phyloP scores from a whole-genome alignment of 1,140 invertebrate genomes.

The Trachymyrmex septentrionalis region DNA sequence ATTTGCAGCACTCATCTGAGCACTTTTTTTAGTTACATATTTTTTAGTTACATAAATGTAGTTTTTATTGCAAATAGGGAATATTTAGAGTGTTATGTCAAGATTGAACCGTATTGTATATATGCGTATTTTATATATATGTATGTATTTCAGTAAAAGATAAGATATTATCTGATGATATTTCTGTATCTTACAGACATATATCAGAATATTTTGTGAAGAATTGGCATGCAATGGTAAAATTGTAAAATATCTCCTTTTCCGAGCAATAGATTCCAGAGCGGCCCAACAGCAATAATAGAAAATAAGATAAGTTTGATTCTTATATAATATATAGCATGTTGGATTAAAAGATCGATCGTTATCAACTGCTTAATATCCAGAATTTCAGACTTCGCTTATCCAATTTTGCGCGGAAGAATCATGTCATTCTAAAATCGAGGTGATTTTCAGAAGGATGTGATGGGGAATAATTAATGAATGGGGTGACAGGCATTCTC shows the following conservation, averaged over 20 bases:
- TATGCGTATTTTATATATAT: background rate
- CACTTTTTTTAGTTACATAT: background rate
- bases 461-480: slow-evolving; percentile 82
- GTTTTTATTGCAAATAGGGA: background rate
- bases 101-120: background rate
- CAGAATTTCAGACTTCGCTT: slow-evolving; percentile 41
- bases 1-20: background rate
- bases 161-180: background rate
- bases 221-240: background rate
- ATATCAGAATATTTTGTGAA: background rate
- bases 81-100: too few species aligned
- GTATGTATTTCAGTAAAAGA: background rate
- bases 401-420: slow-evolving; percentile 13
- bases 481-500: slow-evolving; percentile 76
- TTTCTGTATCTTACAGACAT: background rate
- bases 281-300: background rate
- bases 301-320: background rate
- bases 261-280: background rate
- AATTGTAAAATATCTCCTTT: background rate
- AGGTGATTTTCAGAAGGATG: slow-evolving; percentile 48
- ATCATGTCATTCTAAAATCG: slow-evolving; percentile 35
- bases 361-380: slow-evolving; percentile 53
- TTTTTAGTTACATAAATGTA: background rate
- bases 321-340: background rate
- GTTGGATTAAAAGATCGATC: background rate